Base-by-base conservation (phyloP, 1,140 invertebrate species). In the Mylabris phalerata region DNA sequence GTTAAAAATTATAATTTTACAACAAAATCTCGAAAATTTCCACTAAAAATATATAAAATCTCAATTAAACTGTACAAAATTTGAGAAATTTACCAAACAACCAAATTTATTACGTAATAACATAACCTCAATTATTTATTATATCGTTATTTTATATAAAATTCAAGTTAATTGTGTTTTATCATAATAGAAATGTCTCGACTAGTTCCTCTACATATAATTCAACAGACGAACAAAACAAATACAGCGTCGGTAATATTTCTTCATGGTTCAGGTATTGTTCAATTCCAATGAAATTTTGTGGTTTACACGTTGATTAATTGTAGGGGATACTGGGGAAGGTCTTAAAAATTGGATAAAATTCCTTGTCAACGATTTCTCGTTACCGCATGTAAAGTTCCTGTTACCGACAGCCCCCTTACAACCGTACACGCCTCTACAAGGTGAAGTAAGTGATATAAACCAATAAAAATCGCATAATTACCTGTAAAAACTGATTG, bases 381-480 rank as follows among this genome's bases (percentile, higher is more conserved):
- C 74, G 19, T 86, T 86, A 72, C 79, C 82, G 3, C 84, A 89
- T 62, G 80, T 88, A 44, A 86, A 84, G 71, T 74, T 89, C 39
- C 61, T 87, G 40, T 89, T 83, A 71, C 87, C 86, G 6, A 85
- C 83, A 24, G 87, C 87, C 9, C 86, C 87, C 2, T 60, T 78
- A 19, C 80, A 83, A 63, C 79, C 82, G 2, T 89, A 88, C 59
- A 84, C 83, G 13, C 80, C 85, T 24, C 65, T 79, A 9, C 75
- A 77, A 57, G 84, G 85, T 13, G 68, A 79, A 67, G 78, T 83
- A 71, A 81, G 13, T 41, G 19, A 19, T 19, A 19, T 19, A 19
- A 19, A 19, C 19, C 19, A 2, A 19, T 19, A 19, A 19, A 19
- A 19, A 19, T 19, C 19, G 19, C 1, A 19, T 19, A 19, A 1